These are phyloP conservation scores for Dolichoris vasculosae DNA, from an alignment of 1,140 invertebrate species.

Conservation along the genomic window DNA sequence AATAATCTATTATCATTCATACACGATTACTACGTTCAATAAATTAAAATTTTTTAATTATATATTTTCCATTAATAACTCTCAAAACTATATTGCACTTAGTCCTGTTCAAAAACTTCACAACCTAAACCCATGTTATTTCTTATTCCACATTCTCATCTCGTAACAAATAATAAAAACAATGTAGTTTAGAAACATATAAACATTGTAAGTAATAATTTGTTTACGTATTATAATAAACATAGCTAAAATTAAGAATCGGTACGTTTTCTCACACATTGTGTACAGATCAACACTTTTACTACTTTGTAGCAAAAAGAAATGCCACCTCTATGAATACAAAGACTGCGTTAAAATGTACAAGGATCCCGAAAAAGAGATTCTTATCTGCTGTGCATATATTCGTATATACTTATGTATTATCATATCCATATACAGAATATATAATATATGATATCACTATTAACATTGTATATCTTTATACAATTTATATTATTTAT, in stretches of 20 bases:
- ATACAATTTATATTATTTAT: conserved; percentile 26
- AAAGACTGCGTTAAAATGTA: conserved; percentile 49
- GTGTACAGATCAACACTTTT: not conserved
- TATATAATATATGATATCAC: conserved; percentile 28
- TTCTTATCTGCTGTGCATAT: conserved; percentile 12
- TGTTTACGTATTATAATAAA: not conserved
- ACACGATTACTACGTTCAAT: not conserved
- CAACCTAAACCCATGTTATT: not conserved
- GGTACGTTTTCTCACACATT: not conserved
- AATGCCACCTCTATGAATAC: conserved; percentile 55
- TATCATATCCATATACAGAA: conserved; percentile 23
- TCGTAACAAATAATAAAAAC: not conserved
- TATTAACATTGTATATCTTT: not conserved
- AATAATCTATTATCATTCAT: not conserved
- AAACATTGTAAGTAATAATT: not conserved
- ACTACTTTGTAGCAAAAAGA: conserved; percentile 68
- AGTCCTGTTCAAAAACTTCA: not conserved
- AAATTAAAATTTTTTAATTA: conserved; percentile 3
- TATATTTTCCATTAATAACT: not conserved
- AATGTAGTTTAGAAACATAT: not conserved
- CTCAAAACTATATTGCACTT: conserved; percentile 30
- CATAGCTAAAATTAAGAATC: not conserved
- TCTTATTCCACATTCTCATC: not conserved
- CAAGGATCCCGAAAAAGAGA: conserved; percentile 56
- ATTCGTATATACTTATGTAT: conserved; percentile 3